phyloP scores from a whole-genome alignment of 2,113 vertebrate species.

The Gorilla gorilla region DNA sequence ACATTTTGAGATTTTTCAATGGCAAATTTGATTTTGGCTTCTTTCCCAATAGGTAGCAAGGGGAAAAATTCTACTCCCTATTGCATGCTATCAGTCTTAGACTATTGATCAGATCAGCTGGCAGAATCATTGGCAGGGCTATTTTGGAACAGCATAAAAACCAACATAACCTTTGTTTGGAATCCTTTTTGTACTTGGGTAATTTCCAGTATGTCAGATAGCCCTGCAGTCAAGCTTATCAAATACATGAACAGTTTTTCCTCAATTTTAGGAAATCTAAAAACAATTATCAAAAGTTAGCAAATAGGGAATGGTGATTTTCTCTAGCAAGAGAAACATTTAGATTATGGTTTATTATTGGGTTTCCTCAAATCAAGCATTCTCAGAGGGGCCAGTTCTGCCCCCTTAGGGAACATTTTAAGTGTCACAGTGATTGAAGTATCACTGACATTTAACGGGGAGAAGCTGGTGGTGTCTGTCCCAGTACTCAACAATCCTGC shows the following conservation, averaged over 20 bases:
- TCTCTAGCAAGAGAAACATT: slow-evolving; percentile 9
- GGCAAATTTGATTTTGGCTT: not conserved
- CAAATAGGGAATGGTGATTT: not conserved
- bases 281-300: slow-evolving; percentile 17
- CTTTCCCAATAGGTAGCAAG: not conserved
- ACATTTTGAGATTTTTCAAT: not conserved
- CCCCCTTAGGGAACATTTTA: not conserved
- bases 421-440: not conserved
- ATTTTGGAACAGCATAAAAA: not conserved
- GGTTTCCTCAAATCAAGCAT: not conserved
- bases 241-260: not conserved
- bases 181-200: not conserved
- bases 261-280: slow-evolving; percentile 7
- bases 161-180: not conserved
- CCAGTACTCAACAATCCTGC: not conserved
- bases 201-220: not conserved
- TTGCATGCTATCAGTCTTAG: not conserved
- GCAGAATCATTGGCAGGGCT: not conserved
- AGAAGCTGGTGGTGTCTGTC: not conserved
- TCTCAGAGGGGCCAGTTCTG: not conserved
- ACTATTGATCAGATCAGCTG: not conserved
- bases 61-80: not conserved
- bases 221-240: not conserved
- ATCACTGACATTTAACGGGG: not conserved
- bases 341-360: not conserved